phyloP scores from a whole-genome alignment of 1,140 invertebrate genomes.

The Leptopilina boulardi region DNA sequence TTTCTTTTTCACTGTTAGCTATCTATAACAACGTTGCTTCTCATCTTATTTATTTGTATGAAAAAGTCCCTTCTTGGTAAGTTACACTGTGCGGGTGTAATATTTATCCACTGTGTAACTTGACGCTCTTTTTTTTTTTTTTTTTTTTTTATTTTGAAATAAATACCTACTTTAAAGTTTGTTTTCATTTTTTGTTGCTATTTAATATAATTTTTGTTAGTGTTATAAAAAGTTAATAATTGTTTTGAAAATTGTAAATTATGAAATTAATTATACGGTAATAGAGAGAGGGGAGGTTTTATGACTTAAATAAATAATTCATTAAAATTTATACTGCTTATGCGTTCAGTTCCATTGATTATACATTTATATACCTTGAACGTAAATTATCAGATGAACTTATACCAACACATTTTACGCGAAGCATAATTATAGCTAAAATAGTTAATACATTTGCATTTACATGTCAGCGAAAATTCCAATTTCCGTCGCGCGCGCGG shows the following conservation, averaged over 20 bases:
- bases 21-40: background rate
- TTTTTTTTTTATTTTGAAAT: no score
- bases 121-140: no score
- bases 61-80: background rate
- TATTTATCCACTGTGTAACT: background rate
- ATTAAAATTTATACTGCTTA: background rate
- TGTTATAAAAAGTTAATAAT: no score
- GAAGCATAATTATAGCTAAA: conserved; percentile 25
- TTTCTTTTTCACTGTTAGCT: background rate
- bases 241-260: no score
- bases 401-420: conserved; percentile 3
- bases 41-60: background rate
- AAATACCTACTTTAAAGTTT: no score
- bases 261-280: no score
- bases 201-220: no score
- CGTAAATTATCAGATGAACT: conserved; percentile 7
- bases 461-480: conserved; percentile 17
- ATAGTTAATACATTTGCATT: conserved; percentile 27
- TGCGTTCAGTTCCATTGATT: background rate
- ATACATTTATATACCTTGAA: background rate
- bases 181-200: no score
- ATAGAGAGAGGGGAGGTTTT: no score
- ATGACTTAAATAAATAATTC: background rate
- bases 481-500: background rate
- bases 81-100: background rate